Conservation (phyloP, 2,797 vertebrate genomes). For the Scleropages formosus region DNA sequence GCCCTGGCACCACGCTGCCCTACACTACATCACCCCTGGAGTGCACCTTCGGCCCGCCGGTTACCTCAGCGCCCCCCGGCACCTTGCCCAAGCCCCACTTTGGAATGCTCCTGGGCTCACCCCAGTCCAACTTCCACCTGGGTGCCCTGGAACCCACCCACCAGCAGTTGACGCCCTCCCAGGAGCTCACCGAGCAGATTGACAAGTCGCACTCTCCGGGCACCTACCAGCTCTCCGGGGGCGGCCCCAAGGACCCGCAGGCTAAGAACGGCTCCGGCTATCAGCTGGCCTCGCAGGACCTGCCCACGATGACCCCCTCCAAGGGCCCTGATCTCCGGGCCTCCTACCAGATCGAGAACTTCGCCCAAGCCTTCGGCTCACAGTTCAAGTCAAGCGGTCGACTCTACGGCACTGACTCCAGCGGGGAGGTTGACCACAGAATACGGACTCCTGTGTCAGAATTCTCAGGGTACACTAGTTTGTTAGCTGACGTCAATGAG, state of each 20-base stretch:
- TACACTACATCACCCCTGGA: slow-evolving; percentile 91
- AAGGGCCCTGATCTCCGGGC: slow-evolving; percentile 78
- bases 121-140: slow-evolving; percentile 87
- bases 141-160: slow-evolving; percentile 85
- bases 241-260: slow-evolving; percentile 77
- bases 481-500: slow-evolving; percentile 96
- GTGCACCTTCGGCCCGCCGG: slow-evolving; percentile 85
- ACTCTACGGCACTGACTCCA: slow-evolving; percentile 84
- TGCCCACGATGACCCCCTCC: slow-evolving; percentile 83
- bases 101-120: slow-evolving; percentile 83
- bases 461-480: slow-evolving; percentile 99
- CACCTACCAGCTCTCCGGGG: slow-evolving; percentile 78
- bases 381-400: slow-evolving; percentile 93
- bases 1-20: slow-evolving; percentile 76
- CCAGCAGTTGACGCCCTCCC: slow-evolving; percentile 98
- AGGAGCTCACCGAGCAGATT: slow-evolving; percentile 95
- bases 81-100: slow-evolving; percentile 96
- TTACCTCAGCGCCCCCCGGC: slow-evolving; percentile 75
- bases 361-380: slow-evolving; percentile 97
- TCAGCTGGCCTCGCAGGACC: slow-evolving; percentile 82
- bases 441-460: slow-evolving; percentile 92
- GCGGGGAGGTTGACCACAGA: slow-evolving; percentile 88
- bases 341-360: slow-evolving; percentile 98
- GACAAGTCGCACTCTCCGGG: slow-evolving; percentile 82
- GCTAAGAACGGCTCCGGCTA: slow-evolving; percentile 77